Conservation (phyloP, 2,113 vertebrate species). For the Leptobrachium ailaonicum region DNA sequence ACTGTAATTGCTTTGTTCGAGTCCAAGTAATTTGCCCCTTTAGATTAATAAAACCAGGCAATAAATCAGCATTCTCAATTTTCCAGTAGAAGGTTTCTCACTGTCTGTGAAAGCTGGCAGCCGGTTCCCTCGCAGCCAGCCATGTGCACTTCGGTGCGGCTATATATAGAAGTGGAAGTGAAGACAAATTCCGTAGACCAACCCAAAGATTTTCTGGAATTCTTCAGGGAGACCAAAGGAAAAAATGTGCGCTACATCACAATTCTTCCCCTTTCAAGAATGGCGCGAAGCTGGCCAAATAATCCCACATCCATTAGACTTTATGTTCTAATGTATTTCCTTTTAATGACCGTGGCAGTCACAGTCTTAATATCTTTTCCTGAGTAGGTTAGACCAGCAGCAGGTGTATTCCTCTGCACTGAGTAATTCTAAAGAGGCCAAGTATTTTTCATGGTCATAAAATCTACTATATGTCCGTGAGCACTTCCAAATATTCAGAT, state of each 20-base stretch:
- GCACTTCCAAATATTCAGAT: constrained; percentile 1
- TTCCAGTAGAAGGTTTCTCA: constrained; percentile 46
- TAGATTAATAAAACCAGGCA: constrained; percentile 45
- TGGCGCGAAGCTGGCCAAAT: constrained; percentile 30
- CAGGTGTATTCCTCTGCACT: constrained; percentile 35
- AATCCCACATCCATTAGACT: constrained; percentile 46
- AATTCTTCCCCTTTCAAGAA: constrained; percentile 41
- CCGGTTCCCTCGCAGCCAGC: constrained; percentile 2
- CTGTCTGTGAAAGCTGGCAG: constrained; percentile 41
- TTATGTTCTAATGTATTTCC: constrained; percentile 38
- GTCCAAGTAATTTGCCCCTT: constrained; percentile 44
- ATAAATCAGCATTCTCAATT: constrained; percentile 47
- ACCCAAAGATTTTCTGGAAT: constrained; percentile 28
- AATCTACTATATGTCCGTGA: background rate
- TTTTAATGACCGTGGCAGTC: constrained; percentile 42
- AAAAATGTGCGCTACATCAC: constrained; percentile 45
- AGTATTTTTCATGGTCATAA: constrained; percentile 21
- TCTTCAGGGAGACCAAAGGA: constrained; percentile 42
- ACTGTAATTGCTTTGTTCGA: constrained; percentile 44
- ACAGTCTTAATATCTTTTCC: constrained; percentile 37
- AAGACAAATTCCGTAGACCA: constrained; percentile 38
- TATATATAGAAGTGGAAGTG: constrained; percentile 48
- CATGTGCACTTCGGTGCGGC: constrained; percentile 19
- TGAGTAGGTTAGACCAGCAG: constrained; percentile 6
- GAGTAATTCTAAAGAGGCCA: constrained; percentile 23